Conservation (phyloP, 2,888 invertebrate species). For the Timema cristinae region DNA sequence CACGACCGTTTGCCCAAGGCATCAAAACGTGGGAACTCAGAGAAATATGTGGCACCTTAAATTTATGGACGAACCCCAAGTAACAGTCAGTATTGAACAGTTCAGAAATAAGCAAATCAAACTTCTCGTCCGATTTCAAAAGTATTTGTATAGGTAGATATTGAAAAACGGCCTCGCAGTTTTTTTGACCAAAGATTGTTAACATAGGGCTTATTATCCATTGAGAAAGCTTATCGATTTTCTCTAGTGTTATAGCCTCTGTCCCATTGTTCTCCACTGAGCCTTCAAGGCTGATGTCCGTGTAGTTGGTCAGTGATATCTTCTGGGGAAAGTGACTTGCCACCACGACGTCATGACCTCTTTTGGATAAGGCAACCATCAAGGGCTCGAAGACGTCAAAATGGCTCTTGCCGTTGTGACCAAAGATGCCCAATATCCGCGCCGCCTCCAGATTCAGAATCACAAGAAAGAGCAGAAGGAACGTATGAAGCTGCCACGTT, state of each 20-base stretch:
- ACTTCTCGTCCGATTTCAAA: constrained; percentile 40
- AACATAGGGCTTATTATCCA: background rate
- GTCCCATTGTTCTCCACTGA: background rate
- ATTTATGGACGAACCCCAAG: constrained; percentile 59
- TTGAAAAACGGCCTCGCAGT: background rate
- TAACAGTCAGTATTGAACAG: constrained; percentile 70
- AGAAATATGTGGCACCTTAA: constrained; percentile 53
- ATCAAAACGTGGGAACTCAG: constrained; percentile 56
- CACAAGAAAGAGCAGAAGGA: too few species aligned
- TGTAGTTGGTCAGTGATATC: constrained; percentile 23
- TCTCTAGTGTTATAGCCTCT: background rate
- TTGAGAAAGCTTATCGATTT: background rate
- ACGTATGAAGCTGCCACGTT: too few species aligned
- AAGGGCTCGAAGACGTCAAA: constrained; percentile 25
- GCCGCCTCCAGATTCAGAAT: background rate
- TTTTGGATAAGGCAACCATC: constrained; percentile 19
- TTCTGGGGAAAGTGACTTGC: constrained; percentile 24
- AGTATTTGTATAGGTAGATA: background rate
- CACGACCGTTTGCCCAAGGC: constrained; percentile 58
- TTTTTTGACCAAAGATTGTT: background rate
- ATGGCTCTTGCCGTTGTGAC: constrained; percentile 27
- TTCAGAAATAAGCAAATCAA: constrained; percentile 65
- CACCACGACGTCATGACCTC: constrained; percentile 23
- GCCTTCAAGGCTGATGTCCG: constrained; percentile 22
- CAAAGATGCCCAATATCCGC: constrained; percentile 23